Evolutionary conservation across 2,797 vertebrate genomes (phyloP), one percentile per base, ranked within the genome.

Genomic region (Capromys pilorides): DNA sequence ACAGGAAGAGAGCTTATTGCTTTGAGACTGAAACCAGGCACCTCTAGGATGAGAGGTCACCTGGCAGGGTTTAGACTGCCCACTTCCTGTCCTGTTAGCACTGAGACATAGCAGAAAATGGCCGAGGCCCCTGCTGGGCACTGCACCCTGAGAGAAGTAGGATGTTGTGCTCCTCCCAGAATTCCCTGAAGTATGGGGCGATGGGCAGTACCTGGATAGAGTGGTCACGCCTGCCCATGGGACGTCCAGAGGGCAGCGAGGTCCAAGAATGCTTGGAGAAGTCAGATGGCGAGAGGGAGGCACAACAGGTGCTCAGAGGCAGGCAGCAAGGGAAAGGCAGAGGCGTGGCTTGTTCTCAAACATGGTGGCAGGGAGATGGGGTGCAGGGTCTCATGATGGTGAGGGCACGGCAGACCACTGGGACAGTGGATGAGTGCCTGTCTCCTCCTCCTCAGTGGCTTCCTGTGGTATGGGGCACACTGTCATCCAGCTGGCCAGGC

Each of bases 401-500:
- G 13, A 51, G 45, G 39, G 39, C 6, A 6, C 6, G 0, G n/a
- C 7, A 19, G 19, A 22, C 31, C 22, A 1, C 0, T 2, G 1
- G 28, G 77, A 28, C 49, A 26, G 1, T 1, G 36, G 6, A 9
- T 24, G 19, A 45, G 18, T 1, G 6, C 13, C 26, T 4, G 6
- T 16, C 22, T 57, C 41, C 26, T 39, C 49, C 33, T 49, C 22
- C 28, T 11, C n/a, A 4, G 0, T 6, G 31, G 45, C 12, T 24
- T 64, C 24, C 14, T 78, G 41, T 33, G 67, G 1, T 31, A 5
- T 0, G 51, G 19, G 7, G 12, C 1, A 0, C 6, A 1, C 36
- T 16, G 0, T 1, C 0, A 0, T 0, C 1, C 0, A 0, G 0
- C 8, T 28, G 61, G 62, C 19, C 10, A 18, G 71, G 51, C 18